Evolutionary conservation across 1,140 invertebrate genomes (phyloP).

Genomic region (Tetragonula clypearis): DNA sequence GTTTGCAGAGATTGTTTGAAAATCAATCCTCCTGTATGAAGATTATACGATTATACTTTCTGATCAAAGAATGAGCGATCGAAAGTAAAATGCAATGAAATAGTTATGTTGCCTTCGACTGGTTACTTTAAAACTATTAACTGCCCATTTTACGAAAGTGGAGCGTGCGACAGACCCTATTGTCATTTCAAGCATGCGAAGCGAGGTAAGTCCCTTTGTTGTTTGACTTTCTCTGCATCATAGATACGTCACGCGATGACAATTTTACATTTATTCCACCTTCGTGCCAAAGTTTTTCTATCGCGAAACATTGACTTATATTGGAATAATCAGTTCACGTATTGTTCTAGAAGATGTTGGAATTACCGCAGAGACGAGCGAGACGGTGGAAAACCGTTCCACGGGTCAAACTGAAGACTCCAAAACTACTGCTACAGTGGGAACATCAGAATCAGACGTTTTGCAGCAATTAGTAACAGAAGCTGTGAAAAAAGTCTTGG

Average conservation of each 20-base stretch:
- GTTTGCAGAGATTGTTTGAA: background rate
- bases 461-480: slow-evolving; percentile 81
- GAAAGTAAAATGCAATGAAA: slow-evolving; percentile 67
- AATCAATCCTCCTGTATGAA: background rate
- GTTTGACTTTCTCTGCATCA: background rate
- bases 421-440: slow-evolving; percentile 28
- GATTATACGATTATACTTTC: background rate
- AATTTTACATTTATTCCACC: background rate
- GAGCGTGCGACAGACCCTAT: slow-evolving; percentile 91
- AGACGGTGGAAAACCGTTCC: slow-evolving; percentile 49
- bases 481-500: slow-evolving; percentile 81
- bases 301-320: background rate
- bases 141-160: slow-evolving; percentile 92
- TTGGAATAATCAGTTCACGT: background rate
- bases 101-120: slow-evolving; percentile 91
- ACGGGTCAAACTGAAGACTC: slow-evolving; percentile 49
- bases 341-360: slow-evolving; percentile 61
- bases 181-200: slow-evolving; percentile 93
- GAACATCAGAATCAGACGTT: slow-evolving; percentile 65
- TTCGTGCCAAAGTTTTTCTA: background rate
- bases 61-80: slow-evolving; percentile 35
- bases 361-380: slow-evolving; percentile 41
- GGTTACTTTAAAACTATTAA: slow-evolving; percentile 91
- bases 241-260: no score
- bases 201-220: slow-evolving; percentile 81